Conservation (phyloP, 2,113 vertebrate genomes). For the Neolamprologus hecqui region DNA sequence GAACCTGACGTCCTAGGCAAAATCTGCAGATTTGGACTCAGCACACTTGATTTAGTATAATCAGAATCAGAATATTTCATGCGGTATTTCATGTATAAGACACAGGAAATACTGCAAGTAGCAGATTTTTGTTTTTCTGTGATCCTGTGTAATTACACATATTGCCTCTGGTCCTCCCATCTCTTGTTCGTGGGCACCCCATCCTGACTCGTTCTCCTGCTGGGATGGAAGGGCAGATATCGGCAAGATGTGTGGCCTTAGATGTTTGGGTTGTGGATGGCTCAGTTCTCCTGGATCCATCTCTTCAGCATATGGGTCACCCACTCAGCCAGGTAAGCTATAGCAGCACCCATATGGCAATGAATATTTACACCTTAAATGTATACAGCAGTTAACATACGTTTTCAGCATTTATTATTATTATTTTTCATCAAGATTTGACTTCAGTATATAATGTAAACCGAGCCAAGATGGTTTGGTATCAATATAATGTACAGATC, state of each 20-base stretch:
- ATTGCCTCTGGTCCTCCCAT: background rate
- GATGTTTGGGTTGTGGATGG: background rate
- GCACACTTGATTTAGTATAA: background rate
- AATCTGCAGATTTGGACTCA: background rate
- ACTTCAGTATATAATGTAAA: background rate
- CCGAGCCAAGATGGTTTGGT: background rate
- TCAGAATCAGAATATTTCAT: background rate
- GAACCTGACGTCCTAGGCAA: background rate
- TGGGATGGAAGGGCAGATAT: background rate
- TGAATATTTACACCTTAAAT: background rate
- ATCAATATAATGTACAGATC: background rate
- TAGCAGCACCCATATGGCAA: background rate
- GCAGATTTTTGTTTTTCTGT: background rate
- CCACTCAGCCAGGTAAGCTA: background rate
- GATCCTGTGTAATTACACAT: background rate
- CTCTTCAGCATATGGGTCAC: background rate
- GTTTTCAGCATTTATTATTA: background rate
- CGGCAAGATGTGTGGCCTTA: background rate
- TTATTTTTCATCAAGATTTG: background rate
- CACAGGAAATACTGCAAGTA: background rate
- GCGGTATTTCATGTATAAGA: background rate
- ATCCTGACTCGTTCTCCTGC: background rate
- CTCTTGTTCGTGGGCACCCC: background rate
- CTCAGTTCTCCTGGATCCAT: background rate
- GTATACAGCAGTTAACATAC: background rate